Base-by-base conservation (phyloP, 2,888 invertebrate species). In the Sinohyriopsis cumingii region DNA sequence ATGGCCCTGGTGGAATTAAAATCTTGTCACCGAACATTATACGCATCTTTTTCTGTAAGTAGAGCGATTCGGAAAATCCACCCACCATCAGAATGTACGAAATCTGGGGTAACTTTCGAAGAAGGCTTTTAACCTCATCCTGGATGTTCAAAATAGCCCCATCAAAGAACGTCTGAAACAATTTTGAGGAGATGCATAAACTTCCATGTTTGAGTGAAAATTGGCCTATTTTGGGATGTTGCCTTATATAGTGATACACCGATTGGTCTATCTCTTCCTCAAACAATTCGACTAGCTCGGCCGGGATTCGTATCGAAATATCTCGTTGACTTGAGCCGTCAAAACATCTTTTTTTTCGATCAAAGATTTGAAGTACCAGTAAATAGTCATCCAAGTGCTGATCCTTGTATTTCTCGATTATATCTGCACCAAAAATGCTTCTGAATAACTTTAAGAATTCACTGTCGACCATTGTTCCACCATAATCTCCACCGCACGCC, bases 401-500 rank as follows among this genome's bases (percentile, higher is more conserved):
- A 24, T n/a, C 61, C 28, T 61, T 20, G 25, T 25, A 61, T 61
- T 24, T 25, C 20, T 18, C n/a, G 9, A 61, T 25, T 20, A 61
- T 33, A 25, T 61, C 28, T n/a, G 61, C 20, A 7, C 61, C 61
- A 61, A 61, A 61, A n/a, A 61, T 20, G 24, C 28, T 33, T 25
- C 61, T 20, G 12, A 61, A 25, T 4, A 61, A 61, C 25, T 18
- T 61, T 7, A 20, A 20, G 25, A 25, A 61, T 28, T 61, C 61
- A 61, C 7, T 25, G 18, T 61, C 61, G 19, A 61, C 61, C 24
- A 24, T 25, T 28, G 24, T 61, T 24, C 61, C 61, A 28, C 61
- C 61, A 25, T 61, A 61, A 24, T 15, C 18, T 24, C 61, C 61
- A 25, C 61, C 61, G 28, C 25, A 61, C 20, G 61, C 61, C 3